phyloP scores from a whole-genome alignment of 1,140 invertebrate genomes.

The Drosophila asahinai region DNA sequence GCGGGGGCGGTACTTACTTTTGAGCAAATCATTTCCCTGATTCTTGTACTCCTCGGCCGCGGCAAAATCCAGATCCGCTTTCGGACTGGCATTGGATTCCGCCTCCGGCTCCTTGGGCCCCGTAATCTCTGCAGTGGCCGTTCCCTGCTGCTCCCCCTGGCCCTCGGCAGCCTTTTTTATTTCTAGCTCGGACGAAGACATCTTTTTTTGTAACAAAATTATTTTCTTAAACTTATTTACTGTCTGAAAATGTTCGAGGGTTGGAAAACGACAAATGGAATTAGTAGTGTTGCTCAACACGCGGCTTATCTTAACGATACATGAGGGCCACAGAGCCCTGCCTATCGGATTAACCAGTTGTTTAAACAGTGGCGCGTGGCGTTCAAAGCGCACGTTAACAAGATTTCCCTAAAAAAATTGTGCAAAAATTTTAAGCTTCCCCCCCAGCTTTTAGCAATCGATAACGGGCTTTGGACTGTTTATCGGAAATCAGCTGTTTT shows the following conservation, averaged over 20 bases:
- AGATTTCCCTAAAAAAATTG: background rate
- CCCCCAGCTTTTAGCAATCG: background rate
- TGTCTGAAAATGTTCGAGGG: constrained; percentile 68
- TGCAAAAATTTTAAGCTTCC: background rate
- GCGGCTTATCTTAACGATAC: constrained; percentile 43
- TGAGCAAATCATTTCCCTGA: constrained; percentile 94
- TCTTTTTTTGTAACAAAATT: constrained; percentile 64
- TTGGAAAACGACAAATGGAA: constrained; percentile 51
- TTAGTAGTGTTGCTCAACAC: constrained; percentile 52
- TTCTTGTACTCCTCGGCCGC: constrained; percentile 92
- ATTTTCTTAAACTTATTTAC: constrained; percentile 76
- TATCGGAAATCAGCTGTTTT: constrained; percentile 14
- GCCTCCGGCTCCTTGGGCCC: constrained; percentile 52
- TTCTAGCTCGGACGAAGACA: constrained; percentile 71
- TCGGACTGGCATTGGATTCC: constrained; percentile 36
- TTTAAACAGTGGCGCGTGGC: background rate
- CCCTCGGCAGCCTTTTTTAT: constrained; percentile 54
- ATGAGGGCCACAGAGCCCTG: background rate
- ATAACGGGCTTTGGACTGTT: background rate
- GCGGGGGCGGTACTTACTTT: constrained; percentile 88
- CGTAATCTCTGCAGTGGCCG: constrained; percentile 37
- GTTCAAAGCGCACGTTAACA: background rate
- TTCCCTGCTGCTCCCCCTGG: constrained; percentile 38
- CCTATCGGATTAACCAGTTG: background rate
- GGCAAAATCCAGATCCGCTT: constrained; percentile 66